phyloP scores from a whole-genome alignment of 2,888 invertebrate species.

The Cecidostiba fungosa region DNA sequence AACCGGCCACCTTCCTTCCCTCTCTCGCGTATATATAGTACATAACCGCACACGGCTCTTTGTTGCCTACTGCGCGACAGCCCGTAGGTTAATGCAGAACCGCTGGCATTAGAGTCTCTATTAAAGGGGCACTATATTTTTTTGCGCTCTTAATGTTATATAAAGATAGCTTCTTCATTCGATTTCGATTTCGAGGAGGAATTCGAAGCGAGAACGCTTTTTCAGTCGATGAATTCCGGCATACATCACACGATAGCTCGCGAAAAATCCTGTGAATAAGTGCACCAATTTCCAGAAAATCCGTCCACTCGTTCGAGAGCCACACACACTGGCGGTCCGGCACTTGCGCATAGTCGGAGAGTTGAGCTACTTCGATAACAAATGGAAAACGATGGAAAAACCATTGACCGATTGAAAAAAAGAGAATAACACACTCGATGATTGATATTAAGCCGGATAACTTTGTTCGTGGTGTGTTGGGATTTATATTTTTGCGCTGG shows the following conservation, averaged over 20 bases:
- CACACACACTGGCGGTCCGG: not conserved
- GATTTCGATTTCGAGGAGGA: not conserved
- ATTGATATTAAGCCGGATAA: slow-evolving; percentile 27
- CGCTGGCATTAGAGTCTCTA: not conserved
- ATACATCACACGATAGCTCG: not conserved
- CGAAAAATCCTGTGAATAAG: not conserved
- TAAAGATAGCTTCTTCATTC: not conserved
- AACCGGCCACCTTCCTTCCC: slow-evolving; percentile 71
- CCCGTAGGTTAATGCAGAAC: slow-evolving; percentile 11
- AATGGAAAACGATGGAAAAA: slow-evolving; percentile 9
- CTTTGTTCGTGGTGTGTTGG: slow-evolving; percentile 31
- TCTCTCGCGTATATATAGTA: slow-evolving; percentile 62
- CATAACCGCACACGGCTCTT: not conserved
- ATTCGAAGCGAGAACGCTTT: not conserved
- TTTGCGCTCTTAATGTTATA: too few species aligned
- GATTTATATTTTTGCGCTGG: slow-evolving; percentile 38
- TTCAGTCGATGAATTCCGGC: not conserved
- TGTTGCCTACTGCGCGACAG: slow-evolving; percentile 24
- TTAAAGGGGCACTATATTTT: not conserved
- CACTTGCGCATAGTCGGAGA: not conserved
- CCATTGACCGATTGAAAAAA: not conserved
- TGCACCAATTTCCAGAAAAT: not conserved
- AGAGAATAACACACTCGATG: slow-evolving; percentile 1
- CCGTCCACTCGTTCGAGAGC: not conserved
- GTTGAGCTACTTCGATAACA: not conserved